Base-by-base conservation (phyloP, 1,140 invertebrate species). In the Vollenhovia emeryi region DNA sequence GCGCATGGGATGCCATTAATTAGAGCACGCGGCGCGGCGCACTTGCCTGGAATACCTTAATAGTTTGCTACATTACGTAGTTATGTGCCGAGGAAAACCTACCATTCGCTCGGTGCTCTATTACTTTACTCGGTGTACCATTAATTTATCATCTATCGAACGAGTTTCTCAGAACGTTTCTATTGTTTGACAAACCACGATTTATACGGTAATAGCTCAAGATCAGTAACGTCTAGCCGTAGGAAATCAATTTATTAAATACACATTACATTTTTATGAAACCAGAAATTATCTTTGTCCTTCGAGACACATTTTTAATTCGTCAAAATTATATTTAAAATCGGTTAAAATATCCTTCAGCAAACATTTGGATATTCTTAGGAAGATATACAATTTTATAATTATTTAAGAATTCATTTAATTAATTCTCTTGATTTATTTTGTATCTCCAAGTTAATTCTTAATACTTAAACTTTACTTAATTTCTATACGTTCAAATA, bases 1-100 rank as follows among this genome's bases (percentile, higher is more conserved):
- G 75, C 73, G 83, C 87, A 89, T 57, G 50, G 62, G 75, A 45
- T 52, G 84, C 78, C 87, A 86, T 89, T 89, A 89, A 89, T 89
- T 89, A 89, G 73, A 82, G 87, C 75, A 62, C 60, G 57, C 80
- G 73, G 50, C 27, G 60, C 21, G 48, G 62, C 52, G 71, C 71
- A 76, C 69, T 86, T 62, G 84, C n/a, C 62, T 43, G 64, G 84
- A 88, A 89, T 88, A 71, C 87, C 71, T 75, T 88, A 86, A 88
- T 88, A 88, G 87, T 86, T 86, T 60, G 62, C 83, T 45, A 50
- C 62, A 83, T 88, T 89, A 88, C 87, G 79, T 87, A 55, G 69
- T 69, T 78, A 68, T 66, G 48, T 48, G n/a, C 45, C 45, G 18
- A 55, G 21, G 82, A 83, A 88, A 84, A 89, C 48, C 60, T 76